Evolutionary conservation across 2,888 invertebrate species (phyloP), one percentile per base, ranked within the genome.

Genomic region (Agrochola litura): DNA sequence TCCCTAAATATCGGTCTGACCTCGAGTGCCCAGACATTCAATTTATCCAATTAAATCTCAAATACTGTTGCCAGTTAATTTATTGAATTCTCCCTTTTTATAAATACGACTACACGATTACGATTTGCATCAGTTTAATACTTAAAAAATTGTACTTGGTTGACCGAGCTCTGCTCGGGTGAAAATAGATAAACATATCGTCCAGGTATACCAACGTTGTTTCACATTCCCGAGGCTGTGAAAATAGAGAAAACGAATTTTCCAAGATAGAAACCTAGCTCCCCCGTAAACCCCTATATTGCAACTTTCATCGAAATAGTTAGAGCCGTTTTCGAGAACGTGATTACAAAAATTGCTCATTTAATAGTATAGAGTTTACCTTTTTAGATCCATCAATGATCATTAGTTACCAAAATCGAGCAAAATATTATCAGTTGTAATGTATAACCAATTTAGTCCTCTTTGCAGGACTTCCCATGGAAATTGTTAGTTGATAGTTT

Each of bases 31-130:
- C 84, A 64, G 73, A 68, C 81, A 41, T 49, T 64, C 81, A 81
- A 81, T 81, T 84, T 49, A 63, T 49, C 61, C 84, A 81, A 81
- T 81, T 58, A 79, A 61, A 69, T 56, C 54, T n/a, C 46, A 61
- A 63, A 80, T 64, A 25, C 14, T 46, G 22, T 30, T 41, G n/a
- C 14, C 67, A 46, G 25, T 72, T 71, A 4, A 61, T 70, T 72
- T 22, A 64, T 78, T 37, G n/a, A 25, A 56, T 25, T 52, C 43
- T 52, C 30, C 25, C 0, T 14, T 75, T 81, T 46, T 9, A 65
- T 3, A 37, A 63, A 64, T 14, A 43, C 10, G 6, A 12, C 12
- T 14, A 43, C 12, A 58, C 8, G 25, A 58, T 65, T 19, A n/a
- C 14, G 14, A n/a, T 25, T 14, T 52, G 4, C 19, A 12, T 25